A percentile compares a stretch with the other conserved stretches of the same genome.
Evolutionary conservation across 2,113 vertebrate species (phyloP).

Genomic region (Dicerorhinus sumatrensis): DNA sequence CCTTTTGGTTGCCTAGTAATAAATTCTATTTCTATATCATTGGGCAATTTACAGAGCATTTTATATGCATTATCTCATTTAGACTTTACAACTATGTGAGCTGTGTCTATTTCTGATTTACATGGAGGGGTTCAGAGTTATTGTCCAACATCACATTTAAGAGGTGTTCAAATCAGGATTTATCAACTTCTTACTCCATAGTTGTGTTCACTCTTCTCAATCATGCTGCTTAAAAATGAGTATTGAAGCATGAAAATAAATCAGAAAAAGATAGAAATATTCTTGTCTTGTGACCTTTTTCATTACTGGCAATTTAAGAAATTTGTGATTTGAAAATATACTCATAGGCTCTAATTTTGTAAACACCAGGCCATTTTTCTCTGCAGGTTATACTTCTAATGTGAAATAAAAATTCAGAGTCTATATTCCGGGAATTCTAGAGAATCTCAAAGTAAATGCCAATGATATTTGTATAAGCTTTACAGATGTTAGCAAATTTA

Average conservation of each 20-base stretch:
- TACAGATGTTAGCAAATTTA: conserved; percentile 58
- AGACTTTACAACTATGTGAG: neutral
- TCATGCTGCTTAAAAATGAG: neutral
- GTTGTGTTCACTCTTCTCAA: neutral
- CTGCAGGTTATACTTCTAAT: neutral
- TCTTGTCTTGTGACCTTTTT: neutral
- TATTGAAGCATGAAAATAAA: neutral
- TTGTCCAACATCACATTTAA: neutral
- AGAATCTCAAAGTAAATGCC: conserved; percentile 63
- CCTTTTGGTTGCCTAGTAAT: neutral
- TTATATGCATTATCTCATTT: neutral
- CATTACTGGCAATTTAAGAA: neutral
- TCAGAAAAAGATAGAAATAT: neutral
- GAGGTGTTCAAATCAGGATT: neutral
- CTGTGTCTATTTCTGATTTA: neutral
- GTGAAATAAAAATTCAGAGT: conserved; percentile 45
- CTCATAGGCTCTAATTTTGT: neutral
- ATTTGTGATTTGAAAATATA: neutral
- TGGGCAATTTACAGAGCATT: neutral
- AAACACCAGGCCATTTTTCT: neutral
- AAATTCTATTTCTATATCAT: neutral
- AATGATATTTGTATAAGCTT: conserved; percentile 53
- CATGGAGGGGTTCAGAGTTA: neutral
- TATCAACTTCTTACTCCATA: neutral
- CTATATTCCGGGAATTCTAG: conserved; percentile 48